Base-by-base conservation (phyloP, 2,113 vertebrate genomes). In the Passer montanus region DNA sequence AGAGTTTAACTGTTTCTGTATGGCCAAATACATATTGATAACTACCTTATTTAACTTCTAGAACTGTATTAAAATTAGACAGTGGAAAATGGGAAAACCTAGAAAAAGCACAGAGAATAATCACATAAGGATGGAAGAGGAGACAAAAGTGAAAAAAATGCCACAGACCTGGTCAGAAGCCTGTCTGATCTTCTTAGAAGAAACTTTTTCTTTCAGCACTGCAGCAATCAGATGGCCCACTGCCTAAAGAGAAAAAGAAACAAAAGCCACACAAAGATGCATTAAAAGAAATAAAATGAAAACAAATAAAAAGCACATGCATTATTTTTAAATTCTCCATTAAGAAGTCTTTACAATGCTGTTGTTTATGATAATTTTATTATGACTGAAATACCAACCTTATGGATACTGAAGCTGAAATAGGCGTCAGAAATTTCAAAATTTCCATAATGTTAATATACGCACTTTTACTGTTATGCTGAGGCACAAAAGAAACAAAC, bases 161-260 rank as follows among this genome's bases (percentile, higher is more conserved):
- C 10, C 41, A 97, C 97, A 97, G 46, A 99, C 99, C 98, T 99
- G 98, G 63, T 97, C 93, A 92, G 98, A 98, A 1, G 98, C 97
- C 50, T 98, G 98, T 6, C 62, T 96, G 76, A 99, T 98, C 93
- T 97, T 98, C 59, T 96, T 98, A 9, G 98, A 98, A 77, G 93
- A 94, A 17, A 83, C 92, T 69, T 98, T 99, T 97, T 99, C 99
- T 96, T 99, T 99, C 28, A 99, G 91, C 66, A 99, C 97, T 49
- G 98, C 98, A 96, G 98, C 98, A 86, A 99, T 98, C 58, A 99
- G 98, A 91, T 97, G 98, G 85, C 98, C 95, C 44, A 99, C 99
- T 13, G 98, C 97, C 99, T 99, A 81, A 41, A 95, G 60, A 92
- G 7, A 96, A 93, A 83, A 33, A 86, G n/a, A 87, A 84, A 74